Conservation (phyloP, 1,140 invertebrate species). For the Pentalonia nigronervosa region DNA sequence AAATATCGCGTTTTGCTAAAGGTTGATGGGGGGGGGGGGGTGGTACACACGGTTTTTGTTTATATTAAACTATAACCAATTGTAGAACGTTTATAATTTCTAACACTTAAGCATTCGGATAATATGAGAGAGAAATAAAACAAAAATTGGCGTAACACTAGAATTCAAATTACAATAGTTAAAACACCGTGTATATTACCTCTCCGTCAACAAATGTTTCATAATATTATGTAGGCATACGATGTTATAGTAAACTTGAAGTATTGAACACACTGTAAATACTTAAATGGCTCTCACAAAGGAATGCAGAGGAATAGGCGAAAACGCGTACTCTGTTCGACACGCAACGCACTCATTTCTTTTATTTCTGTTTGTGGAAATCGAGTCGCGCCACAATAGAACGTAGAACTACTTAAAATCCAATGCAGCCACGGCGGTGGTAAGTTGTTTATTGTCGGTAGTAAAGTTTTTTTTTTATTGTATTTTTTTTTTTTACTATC, state of each 20-base stretch:
- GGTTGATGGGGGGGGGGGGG: too few relatives aligned
- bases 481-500: neutral
- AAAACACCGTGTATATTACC: neutral
- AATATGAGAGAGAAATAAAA: neutral
- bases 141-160: neutral
- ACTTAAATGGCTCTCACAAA: neutral
- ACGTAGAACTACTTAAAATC: conserved; percentile 17
- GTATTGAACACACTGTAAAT: neutral
- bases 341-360: neutral
- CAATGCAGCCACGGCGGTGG: neutral
- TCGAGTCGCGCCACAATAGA: neutral
- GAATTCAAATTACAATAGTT: neutral
- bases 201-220: neutral
- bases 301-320: neutral
- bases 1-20: neutral
- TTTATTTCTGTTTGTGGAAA: neutral
- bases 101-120: neutral
- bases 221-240: neutral
- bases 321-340: neutral
- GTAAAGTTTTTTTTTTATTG: conserved; percentile 6
- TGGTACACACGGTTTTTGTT: neutral
- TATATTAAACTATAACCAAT: neutral
- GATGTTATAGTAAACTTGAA: neutral
- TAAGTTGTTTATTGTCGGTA: conserved; percentile 33
- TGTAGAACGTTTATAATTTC: neutral